phyloP scores from a whole-genome alignment of 1,140 invertebrate species.

The Phenacoccus solenopsis region DNA sequence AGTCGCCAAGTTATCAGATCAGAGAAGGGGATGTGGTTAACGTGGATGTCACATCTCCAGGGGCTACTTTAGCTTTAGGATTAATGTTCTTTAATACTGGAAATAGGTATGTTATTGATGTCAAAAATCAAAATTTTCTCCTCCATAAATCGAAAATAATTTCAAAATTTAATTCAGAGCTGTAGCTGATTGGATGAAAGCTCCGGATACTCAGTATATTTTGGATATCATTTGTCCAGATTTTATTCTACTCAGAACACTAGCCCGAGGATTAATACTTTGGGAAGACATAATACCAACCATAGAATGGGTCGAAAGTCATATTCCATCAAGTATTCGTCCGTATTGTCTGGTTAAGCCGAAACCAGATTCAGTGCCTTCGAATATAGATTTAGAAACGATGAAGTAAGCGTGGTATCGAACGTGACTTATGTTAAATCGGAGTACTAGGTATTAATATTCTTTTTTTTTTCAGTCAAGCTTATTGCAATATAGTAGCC shows the following conservation, averaged over 20 bases:
- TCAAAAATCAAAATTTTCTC: background rate
- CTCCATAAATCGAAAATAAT: background rate
- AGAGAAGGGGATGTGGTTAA: constrained; percentile 87
- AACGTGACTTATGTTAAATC: constrained; percentile 10
- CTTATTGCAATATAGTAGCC: constrained; percentile 89
- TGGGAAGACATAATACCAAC: constrained; percentile 76
- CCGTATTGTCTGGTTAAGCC: constrained; percentile 57
- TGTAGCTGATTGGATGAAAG: constrained; percentile 85
- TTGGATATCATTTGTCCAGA: constrained; percentile 89
- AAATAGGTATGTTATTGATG: constrained; percentile 41
- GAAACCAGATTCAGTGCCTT: constrained; percentile 38
- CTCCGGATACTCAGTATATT: constrained; percentile 78
- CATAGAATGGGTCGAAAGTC: constrained; percentile 69
- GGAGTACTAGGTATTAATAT: constrained; percentile 23
- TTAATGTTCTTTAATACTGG: constrained; percentile 82
- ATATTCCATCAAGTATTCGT: constrained; percentile 62
- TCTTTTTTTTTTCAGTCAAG: constrained; percentile 50
- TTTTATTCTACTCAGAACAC: constrained; percentile 69
- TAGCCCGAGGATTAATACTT: constrained; percentile 61
- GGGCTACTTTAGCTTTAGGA: constrained; percentile 84
- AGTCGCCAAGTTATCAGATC: constrained; percentile 67
- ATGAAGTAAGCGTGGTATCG: constrained; percentile 56
- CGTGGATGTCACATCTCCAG: constrained; percentile 89
- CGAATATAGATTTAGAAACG: constrained; percentile 78
- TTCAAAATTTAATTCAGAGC: constrained; percentile 38